These are phyloP conservation scores for Lutjanus campechanus DNA, from an alignment of 2,797 vertebrate genomes.

Conservation along the genomic window DNA sequence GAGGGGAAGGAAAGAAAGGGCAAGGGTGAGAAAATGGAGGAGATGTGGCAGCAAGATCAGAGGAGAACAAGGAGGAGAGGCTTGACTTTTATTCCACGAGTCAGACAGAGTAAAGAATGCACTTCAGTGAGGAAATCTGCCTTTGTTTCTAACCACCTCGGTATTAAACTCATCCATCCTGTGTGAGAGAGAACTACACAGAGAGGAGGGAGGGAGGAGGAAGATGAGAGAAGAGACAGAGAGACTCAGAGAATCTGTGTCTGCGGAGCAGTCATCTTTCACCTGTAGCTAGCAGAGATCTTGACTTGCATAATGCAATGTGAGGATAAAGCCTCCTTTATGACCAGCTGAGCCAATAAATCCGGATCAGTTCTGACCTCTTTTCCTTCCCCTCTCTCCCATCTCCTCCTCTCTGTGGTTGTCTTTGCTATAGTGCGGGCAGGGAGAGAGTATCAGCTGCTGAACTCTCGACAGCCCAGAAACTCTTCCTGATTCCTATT, in stretches of 20 bases:
- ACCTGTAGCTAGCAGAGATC: constrained; percentile 77
- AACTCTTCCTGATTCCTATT: constrained; percentile 18
- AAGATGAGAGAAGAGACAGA: constrained; percentile 29
- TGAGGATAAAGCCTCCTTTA: constrained; percentile 75
- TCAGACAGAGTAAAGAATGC: constrained; percentile 57
- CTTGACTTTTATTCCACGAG: constrained; percentile 45
- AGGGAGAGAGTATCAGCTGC: constrained; percentile 16
- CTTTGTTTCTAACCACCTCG: constrained; percentile 62
- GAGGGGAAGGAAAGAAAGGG: not conserved
- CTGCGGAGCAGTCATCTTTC: constrained; percentile 74
- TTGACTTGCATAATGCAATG: constrained; percentile 76
- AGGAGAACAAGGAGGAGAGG: constrained; percentile 5
- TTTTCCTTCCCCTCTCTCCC: constrained; percentile 31
- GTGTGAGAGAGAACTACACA: constrained; percentile 38
- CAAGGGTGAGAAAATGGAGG: constrained; percentile 10
- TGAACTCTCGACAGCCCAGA: constrained; percentile 31
- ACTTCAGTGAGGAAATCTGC: constrained; percentile 51
- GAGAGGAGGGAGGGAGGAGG: constrained; percentile 17
- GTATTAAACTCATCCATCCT: constrained; percentile 84
- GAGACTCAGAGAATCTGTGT: constrained; percentile 47
- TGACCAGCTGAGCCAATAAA: constrained; percentile 81
- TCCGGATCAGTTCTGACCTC: constrained; percentile 70
- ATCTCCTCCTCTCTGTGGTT: constrained; percentile 29
- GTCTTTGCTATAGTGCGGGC: constrained; percentile 29
- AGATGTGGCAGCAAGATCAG: constrained; percentile 20